Evolutionary conservation across 1,140 invertebrate species (phyloP).

Genomic region (Drosophila obscura): DNA sequence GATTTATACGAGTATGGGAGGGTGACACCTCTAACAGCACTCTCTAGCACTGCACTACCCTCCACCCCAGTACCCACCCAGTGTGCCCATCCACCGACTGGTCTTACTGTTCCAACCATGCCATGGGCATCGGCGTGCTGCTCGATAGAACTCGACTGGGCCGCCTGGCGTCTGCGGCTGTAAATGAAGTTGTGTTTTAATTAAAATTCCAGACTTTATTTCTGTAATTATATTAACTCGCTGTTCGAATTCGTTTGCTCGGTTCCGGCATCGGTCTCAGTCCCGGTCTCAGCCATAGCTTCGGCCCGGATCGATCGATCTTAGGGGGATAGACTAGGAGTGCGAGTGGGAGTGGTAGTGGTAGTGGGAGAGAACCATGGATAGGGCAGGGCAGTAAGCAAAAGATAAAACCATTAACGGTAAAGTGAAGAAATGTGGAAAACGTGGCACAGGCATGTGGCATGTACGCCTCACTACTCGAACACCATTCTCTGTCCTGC

Average conservation of each 20-base stretch:
- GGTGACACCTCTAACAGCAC: too few relatives aligned
- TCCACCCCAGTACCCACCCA: too few relatives aligned
- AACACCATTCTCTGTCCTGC: constrained; percentile 25
- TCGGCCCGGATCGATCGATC: constrained; percentile 60
- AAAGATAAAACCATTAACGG: constrained; percentile 78
- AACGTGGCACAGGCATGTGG: constrained; percentile 77
- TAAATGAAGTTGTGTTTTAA: constrained; percentile 83
- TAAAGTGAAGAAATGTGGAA: constrained; percentile 73
- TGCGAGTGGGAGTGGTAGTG: constrained; percentile 3
- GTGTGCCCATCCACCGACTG: too few relatives aligned
- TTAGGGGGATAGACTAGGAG: constrained; percentile 13
- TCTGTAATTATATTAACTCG: constrained; percentile 83
- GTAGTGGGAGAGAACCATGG: too few relatives aligned
- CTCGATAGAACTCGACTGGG: constrained; percentile 12
- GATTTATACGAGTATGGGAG: too few relatives aligned
- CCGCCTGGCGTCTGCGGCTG: constrained; percentile 72
- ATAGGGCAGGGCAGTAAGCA: constrained; percentile 44
- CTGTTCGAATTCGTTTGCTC: constrained; percentile 65
- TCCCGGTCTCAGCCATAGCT: constrained; percentile 10
- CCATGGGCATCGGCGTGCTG: too few relatives aligned
- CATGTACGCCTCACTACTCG: constrained; percentile 27
- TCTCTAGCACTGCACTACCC: too few relatives aligned
- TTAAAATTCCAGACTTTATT: constrained; percentile 83
- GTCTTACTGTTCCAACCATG: background rate
- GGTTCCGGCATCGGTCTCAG: constrained; percentile 22